phyloP scores from a whole-genome alignment of 2,888 invertebrate genomes.

The Cyclophora albipunctata region DNA sequence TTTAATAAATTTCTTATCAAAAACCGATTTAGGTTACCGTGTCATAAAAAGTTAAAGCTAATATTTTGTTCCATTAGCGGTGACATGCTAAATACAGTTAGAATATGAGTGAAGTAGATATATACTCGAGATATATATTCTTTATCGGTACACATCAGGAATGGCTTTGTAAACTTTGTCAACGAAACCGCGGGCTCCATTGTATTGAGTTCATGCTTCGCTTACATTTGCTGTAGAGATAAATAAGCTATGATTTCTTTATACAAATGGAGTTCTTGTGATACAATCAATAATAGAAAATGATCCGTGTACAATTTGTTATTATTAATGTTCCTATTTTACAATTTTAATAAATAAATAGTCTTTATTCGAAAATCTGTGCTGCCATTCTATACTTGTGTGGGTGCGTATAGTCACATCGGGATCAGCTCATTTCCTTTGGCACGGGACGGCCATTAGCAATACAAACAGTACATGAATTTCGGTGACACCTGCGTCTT shows the following conservation, averaged over 20 bases:
- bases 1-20: slow-evolving; percentile 32
- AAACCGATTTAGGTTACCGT: slow-evolving; percentile 44
- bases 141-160: slow-evolving; percentile 27
- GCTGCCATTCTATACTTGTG: too few species aligned
- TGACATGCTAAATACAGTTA: slow-evolving; percentile 45
- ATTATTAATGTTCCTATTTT: too few species aligned
- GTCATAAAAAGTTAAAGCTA: slow-evolving; percentile 32
- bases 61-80: slow-evolving; percentile 49
- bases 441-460: slow-evolving; percentile 50
- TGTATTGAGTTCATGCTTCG: slow-evolving; percentile 19
- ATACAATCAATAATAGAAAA: too few species aligned
- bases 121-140: slow-evolving; percentile 5
- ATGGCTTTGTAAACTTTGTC: slow-evolving; percentile 44
- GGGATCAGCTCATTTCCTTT: slow-evolving; percentile 44
- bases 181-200: slow-evolving; percentile 34
- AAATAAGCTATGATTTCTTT: slow-evolving; percentile 7
- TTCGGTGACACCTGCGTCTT: slow-evolving; percentile 53
- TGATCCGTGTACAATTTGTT: too few species aligned
- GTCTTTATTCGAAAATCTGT: too few species aligned
- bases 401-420: slow-evolving; percentile 11
- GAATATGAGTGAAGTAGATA: slow-evolving; percentile 1
- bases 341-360: too few species aligned
- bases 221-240: slow-evolving; percentile 16
- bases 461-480: slow-evolving; percentile 53
- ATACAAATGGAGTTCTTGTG: too few species aligned